Conservation (phyloP, 2,888 invertebrate species). For the Zygothrica quintamaculata region DNA sequence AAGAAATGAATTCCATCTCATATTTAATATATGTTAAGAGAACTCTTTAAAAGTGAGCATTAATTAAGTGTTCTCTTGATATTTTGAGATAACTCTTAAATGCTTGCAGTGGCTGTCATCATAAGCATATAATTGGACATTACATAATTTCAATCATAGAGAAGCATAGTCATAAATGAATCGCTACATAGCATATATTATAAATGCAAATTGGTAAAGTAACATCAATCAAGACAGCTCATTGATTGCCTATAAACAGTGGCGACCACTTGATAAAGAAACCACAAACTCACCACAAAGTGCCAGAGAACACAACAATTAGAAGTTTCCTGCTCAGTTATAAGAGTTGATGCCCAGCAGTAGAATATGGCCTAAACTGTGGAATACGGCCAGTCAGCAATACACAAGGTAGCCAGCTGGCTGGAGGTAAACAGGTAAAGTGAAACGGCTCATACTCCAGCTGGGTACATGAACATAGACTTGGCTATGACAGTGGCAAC, state of each 20-base stretch:
- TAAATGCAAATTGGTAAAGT: constrained; percentile 63
- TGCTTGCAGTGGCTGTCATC: constrained; percentile 27
- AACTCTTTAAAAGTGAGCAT: too few species aligned
- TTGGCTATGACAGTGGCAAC: constrained; percentile 51
- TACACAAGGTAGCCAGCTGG: constrained; percentile 9
- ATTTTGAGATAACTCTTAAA: not conserved
- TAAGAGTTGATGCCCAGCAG: constrained; percentile 33
- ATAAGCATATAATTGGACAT: constrained; percentile 16
- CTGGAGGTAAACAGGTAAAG: constrained; percentile 6
- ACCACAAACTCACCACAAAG: constrained; percentile 21
- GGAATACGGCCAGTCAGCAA: too few species aligned
- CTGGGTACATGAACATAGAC: constrained; percentile 9
- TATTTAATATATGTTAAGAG: too few species aligned
- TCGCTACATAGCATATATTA: constrained; percentile 59
- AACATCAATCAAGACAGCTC: constrained; percentile 41
- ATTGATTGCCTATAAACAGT: constrained; percentile 61
- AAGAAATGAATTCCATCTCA: too few species aligned
- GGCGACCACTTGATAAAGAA: constrained; percentile 41
- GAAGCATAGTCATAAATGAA: constrained; percentile 17
- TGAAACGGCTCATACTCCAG: constrained; percentile 4
- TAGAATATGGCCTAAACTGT: too few species aligned
- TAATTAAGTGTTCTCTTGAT: not conserved
- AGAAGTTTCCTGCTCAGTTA: constrained; percentile 61
- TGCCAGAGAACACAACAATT: constrained; percentile 60
- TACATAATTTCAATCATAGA: not conserved